Evolutionary conservation across 2,888 invertebrate genomes (phyloP).

Genomic region (Himalopsyche kuldschensis): DNA sequence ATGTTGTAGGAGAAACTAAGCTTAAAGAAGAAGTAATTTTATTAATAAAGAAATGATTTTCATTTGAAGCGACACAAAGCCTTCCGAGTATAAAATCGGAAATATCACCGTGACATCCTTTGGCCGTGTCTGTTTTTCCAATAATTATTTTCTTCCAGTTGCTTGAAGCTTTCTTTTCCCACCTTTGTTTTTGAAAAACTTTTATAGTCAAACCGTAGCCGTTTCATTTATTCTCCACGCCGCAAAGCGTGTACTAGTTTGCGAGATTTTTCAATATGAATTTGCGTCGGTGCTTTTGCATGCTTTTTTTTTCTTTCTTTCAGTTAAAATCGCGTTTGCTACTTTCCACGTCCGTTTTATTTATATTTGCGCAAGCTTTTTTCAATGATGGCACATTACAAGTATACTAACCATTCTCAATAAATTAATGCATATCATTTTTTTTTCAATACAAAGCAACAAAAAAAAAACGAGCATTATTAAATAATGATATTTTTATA

Average conservation of each 20-base stretch:
- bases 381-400: neutral
- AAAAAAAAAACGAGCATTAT: no score
- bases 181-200: neutral
- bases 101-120: neutral
- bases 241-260: neutral
- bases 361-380: neutral
- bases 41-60: neutral
- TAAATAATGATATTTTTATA: no score
- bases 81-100: neutral
- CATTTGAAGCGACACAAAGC: neutral
- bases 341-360: neutral
- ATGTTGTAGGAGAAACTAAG: no score
- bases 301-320: neutral
- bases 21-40: no score
- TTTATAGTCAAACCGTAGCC: neutral
- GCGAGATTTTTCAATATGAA: slow-evolving; percentile 27
- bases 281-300: slow-evolving; percentile 17
- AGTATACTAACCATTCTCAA: no score
- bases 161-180: neutral
- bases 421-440: no score
- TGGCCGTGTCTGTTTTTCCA: neutral
- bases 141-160: slow-evolving; percentile 2
- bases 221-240: slow-evolving; percentile 5
- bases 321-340: neutral
- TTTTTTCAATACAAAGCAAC: no score